Evolutionary conservation across 2,888 invertebrate genomes (phyloP), one percentile per base, ranked within the genome.

Genomic region (Carabus problematicus): DNA sequence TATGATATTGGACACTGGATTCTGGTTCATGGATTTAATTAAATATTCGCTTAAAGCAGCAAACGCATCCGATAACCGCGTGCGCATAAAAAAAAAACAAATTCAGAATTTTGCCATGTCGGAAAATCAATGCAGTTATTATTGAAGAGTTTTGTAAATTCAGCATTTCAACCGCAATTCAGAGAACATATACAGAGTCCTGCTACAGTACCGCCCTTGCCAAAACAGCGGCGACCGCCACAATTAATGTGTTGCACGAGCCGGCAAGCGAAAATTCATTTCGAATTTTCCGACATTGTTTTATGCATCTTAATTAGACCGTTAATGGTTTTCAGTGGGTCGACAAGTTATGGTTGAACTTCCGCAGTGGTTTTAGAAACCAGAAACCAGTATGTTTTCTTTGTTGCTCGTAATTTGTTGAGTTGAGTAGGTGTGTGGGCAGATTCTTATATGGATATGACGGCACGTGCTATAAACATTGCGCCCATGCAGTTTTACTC

Each of bases 301-400:
- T 42, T 60, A 60, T 60, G 60, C 60, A 60, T 60, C 45, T 60
- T 60, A 60, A 60, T 60, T 60, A 60, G 45, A 3, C 18, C 60
- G 16, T 60, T 60, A 60, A 60, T 45, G 60, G 45, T 59, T 59
- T 58, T 60, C 60, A 18, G 19, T n/a, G 55, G 12, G 55, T 18
- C 55, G 19, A 55, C 16, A 12, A 19, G 8, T 59, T 59, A 3
- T 43, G 40, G 9, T n/a, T 3, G 41, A 40, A 40, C 18, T 43
- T 43, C 19, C 45, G 43, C 1, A 43, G 43, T 60, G 11, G 45
- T 45, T 45, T 45, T 6, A 8, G 42, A 42, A 42, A 29, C 29
- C 29, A 29, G 29, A 29, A 29, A 29, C 3, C 29, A 29, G 29
- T 29, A 6, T 29, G 2, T 29, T 29, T 29, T 29, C 29, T 29